Conservation (phyloP, 2,888 invertebrate species). For the Callyntrura sp. region DNA sequence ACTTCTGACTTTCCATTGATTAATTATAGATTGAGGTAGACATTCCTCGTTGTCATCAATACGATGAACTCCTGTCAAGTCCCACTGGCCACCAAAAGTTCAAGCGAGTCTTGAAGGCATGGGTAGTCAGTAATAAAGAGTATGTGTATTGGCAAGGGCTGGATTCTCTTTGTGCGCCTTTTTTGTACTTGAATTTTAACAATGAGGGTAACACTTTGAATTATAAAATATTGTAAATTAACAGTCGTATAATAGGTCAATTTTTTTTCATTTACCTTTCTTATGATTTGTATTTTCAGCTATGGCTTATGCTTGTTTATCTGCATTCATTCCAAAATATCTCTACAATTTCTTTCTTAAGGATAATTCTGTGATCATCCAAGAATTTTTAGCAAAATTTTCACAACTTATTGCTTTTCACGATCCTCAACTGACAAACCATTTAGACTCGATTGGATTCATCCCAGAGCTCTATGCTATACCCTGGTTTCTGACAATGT, state of each 20-base stretch:
- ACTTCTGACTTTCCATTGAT: too few relatives aligned
- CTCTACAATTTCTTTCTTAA: constrained; percentile 98
- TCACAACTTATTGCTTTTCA: constrained; percentile 98
- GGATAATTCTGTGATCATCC: constrained; percentile 98
- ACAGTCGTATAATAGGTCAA: background rate
- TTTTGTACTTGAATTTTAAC: constrained; percentile 98
- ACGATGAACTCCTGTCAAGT: constrained; percentile 98
- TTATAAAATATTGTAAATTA: background rate
- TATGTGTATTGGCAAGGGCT: constrained; percentile 99
- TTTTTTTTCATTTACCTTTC: background rate
- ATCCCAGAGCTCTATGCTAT: constrained; percentile 98
- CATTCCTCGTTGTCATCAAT: constrained; percentile 99
- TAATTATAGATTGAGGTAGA: constrained; percentile 96
- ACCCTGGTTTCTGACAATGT: constrained; percentile 99
- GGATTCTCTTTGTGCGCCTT: constrained; percentile 99
- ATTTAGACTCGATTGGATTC: constrained; percentile 96
- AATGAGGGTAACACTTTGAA: constrained; percentile 92
- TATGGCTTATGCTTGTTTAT: constrained; percentile 97
- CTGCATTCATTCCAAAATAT: constrained; percentile 98
- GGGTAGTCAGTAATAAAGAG: constrained; percentile 97
- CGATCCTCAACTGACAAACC: constrained; percentile 96
- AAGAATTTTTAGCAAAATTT: constrained; percentile 98
- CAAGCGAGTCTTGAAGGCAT: constrained; percentile 97
- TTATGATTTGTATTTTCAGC: constrained; percentile 87
- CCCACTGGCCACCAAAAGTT: constrained; percentile 96